Conservation (phyloP, 2,797 vertebrate genomes). For the Carduelis carduelis region DNA sequence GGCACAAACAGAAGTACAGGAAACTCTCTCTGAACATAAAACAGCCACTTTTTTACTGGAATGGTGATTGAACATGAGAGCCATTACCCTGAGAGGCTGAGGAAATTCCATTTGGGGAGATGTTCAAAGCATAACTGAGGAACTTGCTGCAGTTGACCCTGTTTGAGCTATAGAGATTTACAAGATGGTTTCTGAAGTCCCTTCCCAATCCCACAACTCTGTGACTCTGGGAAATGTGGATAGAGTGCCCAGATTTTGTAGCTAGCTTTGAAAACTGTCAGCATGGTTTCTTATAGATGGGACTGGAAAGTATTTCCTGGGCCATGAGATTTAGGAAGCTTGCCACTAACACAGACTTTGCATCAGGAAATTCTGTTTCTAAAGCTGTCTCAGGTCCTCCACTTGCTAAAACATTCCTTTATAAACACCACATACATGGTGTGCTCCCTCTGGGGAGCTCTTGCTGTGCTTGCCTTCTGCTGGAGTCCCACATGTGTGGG, state of each 20-base stretch:
- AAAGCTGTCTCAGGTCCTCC: background rate
- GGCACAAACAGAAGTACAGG: background rate
- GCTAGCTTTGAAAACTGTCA: background rate
- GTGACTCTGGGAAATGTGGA: background rate
- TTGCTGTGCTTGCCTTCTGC: background rate
- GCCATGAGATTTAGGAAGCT: background rate
- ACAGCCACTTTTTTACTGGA: fast-evolving
- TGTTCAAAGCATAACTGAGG: background rate
- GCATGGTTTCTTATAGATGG: background rate
- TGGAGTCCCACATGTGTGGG: background rate
- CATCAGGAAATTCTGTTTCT: background rate
- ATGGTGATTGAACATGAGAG: background rate
- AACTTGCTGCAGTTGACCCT: background rate
- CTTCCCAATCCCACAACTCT: background rate
- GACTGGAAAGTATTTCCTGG: background rate
- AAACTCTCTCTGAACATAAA: background rate
- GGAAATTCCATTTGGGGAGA: background rate
- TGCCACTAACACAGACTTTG: background rate
- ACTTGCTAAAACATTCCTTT: background rate
- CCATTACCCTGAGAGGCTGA: background rate
- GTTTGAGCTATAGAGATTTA: background rate
- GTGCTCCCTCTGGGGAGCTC: background rate
- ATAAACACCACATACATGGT: fast-evolving
- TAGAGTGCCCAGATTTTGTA: background rate
- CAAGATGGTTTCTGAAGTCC: background rate